Conservation (phyloP, 2,797 vertebrate species). For the Sarcoramphus papa region DNA sequence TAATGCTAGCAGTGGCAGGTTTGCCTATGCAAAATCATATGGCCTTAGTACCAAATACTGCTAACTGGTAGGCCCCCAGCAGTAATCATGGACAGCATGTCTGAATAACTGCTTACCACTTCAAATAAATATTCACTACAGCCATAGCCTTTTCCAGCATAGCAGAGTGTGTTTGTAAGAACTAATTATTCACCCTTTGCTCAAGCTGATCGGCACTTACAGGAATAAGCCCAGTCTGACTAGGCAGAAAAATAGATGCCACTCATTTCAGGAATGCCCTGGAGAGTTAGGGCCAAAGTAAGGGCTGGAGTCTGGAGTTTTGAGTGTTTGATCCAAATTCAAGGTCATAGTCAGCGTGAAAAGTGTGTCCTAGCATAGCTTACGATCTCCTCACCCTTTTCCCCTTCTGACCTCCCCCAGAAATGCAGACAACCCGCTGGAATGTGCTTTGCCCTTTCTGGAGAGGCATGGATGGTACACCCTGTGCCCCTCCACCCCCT, state of each 20-base stretch:
- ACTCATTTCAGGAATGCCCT: not conserved
- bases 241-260: not conserved
- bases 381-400: not conserved
- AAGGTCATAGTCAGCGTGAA: not conserved
- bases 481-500: not conserved
- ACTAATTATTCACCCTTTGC: not conserved
- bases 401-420: not conserved
- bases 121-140: not conserved
- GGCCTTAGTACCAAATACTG: not conserved
- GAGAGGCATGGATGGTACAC: conserved; percentile 57
- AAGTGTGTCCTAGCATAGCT: not conserved
- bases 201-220: not conserved
- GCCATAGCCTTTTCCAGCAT: not conserved
- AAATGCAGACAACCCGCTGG: conserved; percentile 8
- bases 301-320: not conserved
- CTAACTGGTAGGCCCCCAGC: not conserved
- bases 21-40: not conserved
- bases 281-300: not conserved
- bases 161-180: not conserved
- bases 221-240: not conserved
- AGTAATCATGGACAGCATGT: not conserved
- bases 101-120: not conserved
- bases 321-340: not conserved
- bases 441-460: conserved; percentile 70
- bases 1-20: not conserved